A percentile compares a stretch with the other conserved stretches of the same genome.
Conservation (phyloP, 2,797 vertebrate species). For the Lagodon rhomboides region DNA sequence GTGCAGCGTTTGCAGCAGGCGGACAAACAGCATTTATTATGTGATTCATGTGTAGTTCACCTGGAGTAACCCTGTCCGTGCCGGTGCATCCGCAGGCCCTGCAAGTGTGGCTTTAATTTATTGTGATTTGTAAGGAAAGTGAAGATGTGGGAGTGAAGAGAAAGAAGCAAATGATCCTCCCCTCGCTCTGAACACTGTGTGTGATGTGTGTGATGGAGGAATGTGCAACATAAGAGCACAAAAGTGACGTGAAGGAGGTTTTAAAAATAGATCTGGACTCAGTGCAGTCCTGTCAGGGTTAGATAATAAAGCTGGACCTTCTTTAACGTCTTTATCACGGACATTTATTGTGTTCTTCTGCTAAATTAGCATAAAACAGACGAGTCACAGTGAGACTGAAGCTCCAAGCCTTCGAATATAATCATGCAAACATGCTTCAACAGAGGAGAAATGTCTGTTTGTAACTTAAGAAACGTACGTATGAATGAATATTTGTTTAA, state of each 20-base stretch:
- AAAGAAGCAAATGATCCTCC: background rate
- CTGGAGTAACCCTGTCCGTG: slow-evolving; percentile 18
- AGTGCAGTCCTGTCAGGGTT: background rate
- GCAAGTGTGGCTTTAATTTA: no score
- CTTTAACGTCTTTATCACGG: background rate
- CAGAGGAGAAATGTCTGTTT: no score
- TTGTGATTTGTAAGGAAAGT: background rate
- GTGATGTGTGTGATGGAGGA: background rate
- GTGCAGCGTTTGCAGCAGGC: slow-evolving; percentile 15
- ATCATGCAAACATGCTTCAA: background rate
- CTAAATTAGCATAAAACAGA: background rate
- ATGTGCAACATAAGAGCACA: background rate
- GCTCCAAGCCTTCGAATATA: background rate
- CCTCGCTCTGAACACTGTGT: background rate
- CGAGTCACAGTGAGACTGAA: background rate
- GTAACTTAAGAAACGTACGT: no score
- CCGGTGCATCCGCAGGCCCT: slow-evolving; percentile 2
- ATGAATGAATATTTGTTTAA: no score
- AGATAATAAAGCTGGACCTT: background rate
- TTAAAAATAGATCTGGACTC: background rate
- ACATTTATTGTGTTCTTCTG: background rate
- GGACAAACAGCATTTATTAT: slow-evolving; percentile 54
- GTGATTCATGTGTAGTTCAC: slow-evolving; percentile 39
- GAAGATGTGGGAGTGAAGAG: background rate
- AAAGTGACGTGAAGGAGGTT: background rate